phyloP scores from a whole-genome alignment of 1,140 invertebrate genomes.

The Octopus bimaculoides region DNA sequence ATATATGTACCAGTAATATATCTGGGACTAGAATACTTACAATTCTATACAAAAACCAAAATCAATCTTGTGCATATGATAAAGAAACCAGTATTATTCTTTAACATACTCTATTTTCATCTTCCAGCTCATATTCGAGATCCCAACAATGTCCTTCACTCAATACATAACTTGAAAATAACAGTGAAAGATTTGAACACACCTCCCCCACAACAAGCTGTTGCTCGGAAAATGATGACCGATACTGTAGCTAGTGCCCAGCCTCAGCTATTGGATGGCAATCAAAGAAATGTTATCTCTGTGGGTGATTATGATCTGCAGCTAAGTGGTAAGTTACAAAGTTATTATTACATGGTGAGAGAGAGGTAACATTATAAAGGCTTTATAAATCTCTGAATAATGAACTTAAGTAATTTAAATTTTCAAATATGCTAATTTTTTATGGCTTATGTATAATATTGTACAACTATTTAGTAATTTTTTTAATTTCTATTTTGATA shows the following conservation, averaged over 20 bases:
- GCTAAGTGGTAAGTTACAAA: constrained; percentile 40
- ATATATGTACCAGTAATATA: no score
- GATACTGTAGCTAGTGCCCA: constrained; percentile 75
- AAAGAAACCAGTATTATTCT: background rate
- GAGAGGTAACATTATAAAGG: no score
- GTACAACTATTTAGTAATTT: no score
- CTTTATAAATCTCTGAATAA: no score
- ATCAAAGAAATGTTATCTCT: constrained; percentile 44
- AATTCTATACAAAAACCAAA: no score
- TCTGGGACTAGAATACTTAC: no score
- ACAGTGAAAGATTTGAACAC: constrained; percentile 77
- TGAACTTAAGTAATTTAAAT: no score
- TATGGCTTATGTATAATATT: no score
- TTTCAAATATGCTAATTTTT: no score
- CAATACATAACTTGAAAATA: constrained; percentile 77
- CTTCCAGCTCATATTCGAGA: constrained; percentile 72
- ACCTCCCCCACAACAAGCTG: constrained; percentile 75
- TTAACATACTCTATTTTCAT: background rate
- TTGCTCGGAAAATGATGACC: constrained; percentile 82
- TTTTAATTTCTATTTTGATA: no score
- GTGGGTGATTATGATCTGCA: constrained; percentile 54
- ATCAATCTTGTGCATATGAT: no score
- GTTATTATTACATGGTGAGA: no score
- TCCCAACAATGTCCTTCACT: constrained; percentile 71
- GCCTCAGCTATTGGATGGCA: constrained; percentile 63